Base-by-base conservation (phyloP, 1,140 invertebrate genomes). In the Helicoverpa zea region DNA sequence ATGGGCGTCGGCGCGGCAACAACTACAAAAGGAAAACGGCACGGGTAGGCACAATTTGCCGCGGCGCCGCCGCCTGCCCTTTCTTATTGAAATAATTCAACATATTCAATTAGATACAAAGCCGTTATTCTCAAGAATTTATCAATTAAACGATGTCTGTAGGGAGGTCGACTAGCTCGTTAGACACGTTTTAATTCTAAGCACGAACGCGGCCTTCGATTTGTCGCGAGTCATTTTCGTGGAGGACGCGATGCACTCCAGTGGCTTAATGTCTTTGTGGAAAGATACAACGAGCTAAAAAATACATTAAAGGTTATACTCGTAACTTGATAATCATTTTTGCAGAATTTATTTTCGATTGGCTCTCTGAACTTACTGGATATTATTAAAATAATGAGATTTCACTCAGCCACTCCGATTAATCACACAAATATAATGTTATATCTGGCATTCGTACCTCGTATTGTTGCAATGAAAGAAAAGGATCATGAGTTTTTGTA, bases 101-200 rank as follows among this genome's bases (percentile, higher is more conserved):
- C 80, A 81, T 85, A 93, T 92, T 93, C 90, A 92, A 94, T 94
- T 92, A 92, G 88, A 87, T 86, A 84, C 81, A 83, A 66, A 81
- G 81, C 88, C 85, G 88, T 90, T 91, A 90, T 80, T 90, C 84
- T 81, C 66, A 64, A 80, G 84, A 89, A 89, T 88, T 88, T 88
- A 89, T 89, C 87, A 87, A 90, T 91, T 88, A 85, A 80, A 88
- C 80, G 72, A 81, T 82, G 52, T 51, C 66, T 74, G 64, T 64
- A 29, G 29, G 54, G 66, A 78, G 75, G 68, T 77, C 51, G 76
- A 47, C 59, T 58, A 51, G 81, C 70, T 84, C 54, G 76, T 84
- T 86, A 84, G 52, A 52, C 29, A 63, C 43, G 74, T 43, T 70
- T 49, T 29, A 54, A 73, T 43, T 68, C 59, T 56, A 64, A 78